phyloP scores from a whole-genome alignment of 2,113 vertebrate species.

The Lamprologus lemairii region DNA sequence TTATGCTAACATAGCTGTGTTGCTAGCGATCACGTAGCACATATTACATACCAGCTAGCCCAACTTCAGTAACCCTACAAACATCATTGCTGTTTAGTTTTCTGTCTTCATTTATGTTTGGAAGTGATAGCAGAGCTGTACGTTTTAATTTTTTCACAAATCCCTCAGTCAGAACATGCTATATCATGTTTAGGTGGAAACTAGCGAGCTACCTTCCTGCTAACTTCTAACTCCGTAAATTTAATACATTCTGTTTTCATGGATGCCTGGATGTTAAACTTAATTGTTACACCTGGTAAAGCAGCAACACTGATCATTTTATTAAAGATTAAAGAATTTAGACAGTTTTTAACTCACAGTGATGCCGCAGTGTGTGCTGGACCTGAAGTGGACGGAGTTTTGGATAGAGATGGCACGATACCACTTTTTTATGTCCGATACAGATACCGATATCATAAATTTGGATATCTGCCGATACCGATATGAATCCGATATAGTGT shows the following conservation, averaged over 20 bases:
- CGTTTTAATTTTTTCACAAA: not conserved
- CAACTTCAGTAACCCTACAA: not conserved
- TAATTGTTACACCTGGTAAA: not conserved
- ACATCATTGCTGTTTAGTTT: not conserved
- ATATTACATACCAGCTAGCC: not conserved
- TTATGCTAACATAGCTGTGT: not conserved
- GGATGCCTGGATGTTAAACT: not conserved
- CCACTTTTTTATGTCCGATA: too few species aligned
- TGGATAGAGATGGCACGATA: too few species aligned
- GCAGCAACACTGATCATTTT: not conserved
- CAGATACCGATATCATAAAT: too few species aligned
- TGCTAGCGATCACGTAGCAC: not conserved
- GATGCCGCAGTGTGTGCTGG: not conserved
- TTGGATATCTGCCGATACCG: too few species aligned
- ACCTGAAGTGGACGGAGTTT: accelerated
- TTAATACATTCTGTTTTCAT: not conserved
- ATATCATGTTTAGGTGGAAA: not conserved
- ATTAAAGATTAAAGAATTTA: not conserved
- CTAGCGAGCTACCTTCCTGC: accelerated
- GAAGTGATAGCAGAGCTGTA: not conserved
- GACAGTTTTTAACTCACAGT: not conserved
- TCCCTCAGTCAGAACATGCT: not conserved
- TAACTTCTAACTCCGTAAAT: not conserved
- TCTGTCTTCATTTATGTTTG: not conserved
- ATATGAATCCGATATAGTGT: too few species aligned